Evolutionary conservation across 2,797 vertebrate genomes (phyloP).

Genomic region (Crypturellus tataupa): DNA sequence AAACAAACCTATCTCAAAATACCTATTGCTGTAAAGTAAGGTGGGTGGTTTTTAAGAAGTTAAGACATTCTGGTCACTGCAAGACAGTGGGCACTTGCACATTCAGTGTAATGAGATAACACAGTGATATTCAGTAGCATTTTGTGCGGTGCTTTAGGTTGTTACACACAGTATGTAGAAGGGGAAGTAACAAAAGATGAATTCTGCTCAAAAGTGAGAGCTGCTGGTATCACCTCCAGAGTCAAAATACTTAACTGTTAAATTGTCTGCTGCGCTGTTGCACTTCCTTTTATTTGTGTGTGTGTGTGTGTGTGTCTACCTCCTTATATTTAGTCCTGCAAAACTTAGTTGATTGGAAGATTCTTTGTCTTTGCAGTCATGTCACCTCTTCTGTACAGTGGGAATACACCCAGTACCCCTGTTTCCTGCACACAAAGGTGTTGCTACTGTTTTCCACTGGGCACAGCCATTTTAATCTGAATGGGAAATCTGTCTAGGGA

Average conservation of each 20-base stretch:
- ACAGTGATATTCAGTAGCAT: accelerated
- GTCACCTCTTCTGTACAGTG: background rate
- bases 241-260: background rate
- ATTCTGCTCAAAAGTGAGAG: background rate
- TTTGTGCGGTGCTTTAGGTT: background rate
- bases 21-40: background rate
- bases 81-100: background rate
- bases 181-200: background rate
- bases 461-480: constrained; percentile 77
- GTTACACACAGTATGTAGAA: background rate
- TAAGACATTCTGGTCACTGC: background rate
- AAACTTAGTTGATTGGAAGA: background rate
- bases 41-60: background rate
- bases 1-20: background rate
- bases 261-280: background rate
- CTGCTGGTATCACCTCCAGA: background rate
- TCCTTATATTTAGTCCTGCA: background rate
- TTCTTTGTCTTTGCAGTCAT: background rate
- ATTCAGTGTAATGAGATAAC: too few relatives aligned
- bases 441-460: constrained; percentile 39
- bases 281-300: background rate
- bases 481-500: constrained; percentile 81
- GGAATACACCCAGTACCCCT: background rate
- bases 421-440: constrained; percentile 55
- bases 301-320: too few relatives aligned